These are phyloP conservation scores for Glossophaga mutica DNA, from an alignment of 2,797 vertebrate species.

Conservation along the genomic window DNA sequence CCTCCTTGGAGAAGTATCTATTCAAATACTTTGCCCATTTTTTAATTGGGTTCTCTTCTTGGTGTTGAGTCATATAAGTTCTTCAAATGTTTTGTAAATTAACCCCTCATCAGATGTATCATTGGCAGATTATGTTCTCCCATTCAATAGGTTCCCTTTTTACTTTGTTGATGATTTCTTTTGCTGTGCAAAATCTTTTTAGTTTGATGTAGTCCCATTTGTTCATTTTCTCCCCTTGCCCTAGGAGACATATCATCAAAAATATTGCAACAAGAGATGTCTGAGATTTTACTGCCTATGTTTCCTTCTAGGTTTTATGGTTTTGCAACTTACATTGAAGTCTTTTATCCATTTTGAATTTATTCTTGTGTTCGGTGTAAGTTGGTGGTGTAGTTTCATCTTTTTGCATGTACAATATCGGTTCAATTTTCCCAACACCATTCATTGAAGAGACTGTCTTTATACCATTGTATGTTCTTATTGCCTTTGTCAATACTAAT, in stretches of 20 bases:
- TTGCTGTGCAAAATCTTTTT: neutral
- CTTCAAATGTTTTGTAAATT: neutral
- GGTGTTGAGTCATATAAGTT: neutral
- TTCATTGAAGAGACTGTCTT: neutral
- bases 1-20: neutral
- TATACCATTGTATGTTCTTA: neutral
- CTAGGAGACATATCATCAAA: neutral
- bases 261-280: neutral
- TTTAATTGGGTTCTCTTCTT: neutral
- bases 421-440: neutral
- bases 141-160: neutral
- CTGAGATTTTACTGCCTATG: neutral
- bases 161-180: neutral
- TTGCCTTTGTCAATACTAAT: neutral
- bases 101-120: neutral
- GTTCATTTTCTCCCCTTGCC: neutral
- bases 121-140: neutral
- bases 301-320: neutral
- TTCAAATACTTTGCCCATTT: neutral
- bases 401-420: neutral
- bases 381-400: neutral
- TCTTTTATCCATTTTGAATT: neutral
- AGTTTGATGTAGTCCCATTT: neutral
- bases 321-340: neutral
- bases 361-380: neutral